Evolutionary conservation across 30 jellyfish, hydroid and myxozoan genomes (phyloP).

Genomic region (Haliclystus octoradiatus): DNA sequence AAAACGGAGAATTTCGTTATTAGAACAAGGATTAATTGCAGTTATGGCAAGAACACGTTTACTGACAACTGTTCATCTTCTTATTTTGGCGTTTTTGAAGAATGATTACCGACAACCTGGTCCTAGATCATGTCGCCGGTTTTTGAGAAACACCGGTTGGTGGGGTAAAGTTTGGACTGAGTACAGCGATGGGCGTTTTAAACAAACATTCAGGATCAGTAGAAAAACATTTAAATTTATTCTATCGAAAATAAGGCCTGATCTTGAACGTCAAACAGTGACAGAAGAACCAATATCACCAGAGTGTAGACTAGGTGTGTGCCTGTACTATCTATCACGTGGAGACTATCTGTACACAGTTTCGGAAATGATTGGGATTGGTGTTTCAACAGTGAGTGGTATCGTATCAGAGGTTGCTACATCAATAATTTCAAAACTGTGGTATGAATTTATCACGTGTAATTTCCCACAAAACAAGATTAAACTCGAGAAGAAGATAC

Average conservation of each 20-base stretch:
- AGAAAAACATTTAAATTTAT: conserved; percentile 17
- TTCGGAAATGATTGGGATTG: conserved; percentile 35
- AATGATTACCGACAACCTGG: no score
- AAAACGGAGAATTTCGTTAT: no score
- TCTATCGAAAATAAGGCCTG: conserved; percentile 16
- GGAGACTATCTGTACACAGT: conserved; percentile 32
- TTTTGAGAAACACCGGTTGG: conserved; percentile 25
- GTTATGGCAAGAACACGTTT: no score
- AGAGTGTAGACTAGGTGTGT: conserved; percentile 21
- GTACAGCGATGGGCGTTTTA: conserved; percentile 18
- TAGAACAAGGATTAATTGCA: no score
- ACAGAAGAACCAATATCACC: conserved; percentile 29
- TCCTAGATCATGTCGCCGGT: conserved; percentile 40
- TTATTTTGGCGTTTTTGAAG: no score
- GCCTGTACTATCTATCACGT: conserved; percentile 21
- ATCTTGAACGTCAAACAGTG: conserved; percentile 9
- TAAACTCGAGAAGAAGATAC: conserved; percentile 10
- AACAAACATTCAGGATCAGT: conserved; percentile 18
- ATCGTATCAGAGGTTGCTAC: conserved; percentile 15
- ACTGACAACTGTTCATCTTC: no score
- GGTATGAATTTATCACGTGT: conserved; percentile 8
- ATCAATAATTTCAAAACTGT: conserved; percentile 9
- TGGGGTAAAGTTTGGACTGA: conserved; percentile 23
- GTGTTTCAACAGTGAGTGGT: conserved; percentile 14
- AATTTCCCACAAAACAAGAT: conserved; percentile 5